Conservation (phyloP, 2,888 invertebrate genomes). For the Eristalis arbustorum region DNA sequence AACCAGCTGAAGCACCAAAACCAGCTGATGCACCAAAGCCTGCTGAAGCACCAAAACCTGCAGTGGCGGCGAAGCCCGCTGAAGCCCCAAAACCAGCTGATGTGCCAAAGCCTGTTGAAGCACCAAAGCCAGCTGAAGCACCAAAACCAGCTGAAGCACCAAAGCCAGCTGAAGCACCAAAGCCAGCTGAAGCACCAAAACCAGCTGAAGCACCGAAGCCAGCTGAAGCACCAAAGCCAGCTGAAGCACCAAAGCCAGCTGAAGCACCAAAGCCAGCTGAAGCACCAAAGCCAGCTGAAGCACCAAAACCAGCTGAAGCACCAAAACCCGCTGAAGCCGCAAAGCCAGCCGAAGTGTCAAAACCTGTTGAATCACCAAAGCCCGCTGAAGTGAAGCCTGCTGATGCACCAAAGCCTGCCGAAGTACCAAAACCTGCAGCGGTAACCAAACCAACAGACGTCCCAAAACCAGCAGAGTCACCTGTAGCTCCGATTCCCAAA, state of each 20-base stretch:
- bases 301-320: conserved; percentile 80
- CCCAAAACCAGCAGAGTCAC: neutral
- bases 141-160: neutral
- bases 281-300: conserved; percentile 29
- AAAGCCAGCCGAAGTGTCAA: conserved; percentile 77
- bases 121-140: conserved; percentile 83
- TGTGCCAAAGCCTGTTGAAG: conserved; percentile 80
- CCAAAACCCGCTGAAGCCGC: conserved; percentile 85
- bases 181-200: conserved; percentile 80
- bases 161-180: neutral
- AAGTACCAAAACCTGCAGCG: conserved; percentile 80
- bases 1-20: conserved; percentile 80
- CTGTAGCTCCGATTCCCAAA: neutral
- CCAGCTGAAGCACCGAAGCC: conserved; percentile 83
- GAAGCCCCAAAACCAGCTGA: neutral
- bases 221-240: conserved; percentile 20
- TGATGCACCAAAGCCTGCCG: conserved; percentile 1
- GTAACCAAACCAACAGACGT: conserved; percentile 81
- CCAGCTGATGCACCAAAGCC: conserved; percentile 88
- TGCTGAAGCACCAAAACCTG: conserved; percentile 19
- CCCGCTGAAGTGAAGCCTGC: no score
- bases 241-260: conserved; percentile 80
- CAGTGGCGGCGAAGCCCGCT: neutral
- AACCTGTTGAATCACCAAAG: neutral
- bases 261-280: conserved; percentile 83